These are phyloP conservation scores for Dermolepida albohirtum DNA, from an alignment of 2,888 invertebrate genomes.

Conservation along the genomic window DNA sequence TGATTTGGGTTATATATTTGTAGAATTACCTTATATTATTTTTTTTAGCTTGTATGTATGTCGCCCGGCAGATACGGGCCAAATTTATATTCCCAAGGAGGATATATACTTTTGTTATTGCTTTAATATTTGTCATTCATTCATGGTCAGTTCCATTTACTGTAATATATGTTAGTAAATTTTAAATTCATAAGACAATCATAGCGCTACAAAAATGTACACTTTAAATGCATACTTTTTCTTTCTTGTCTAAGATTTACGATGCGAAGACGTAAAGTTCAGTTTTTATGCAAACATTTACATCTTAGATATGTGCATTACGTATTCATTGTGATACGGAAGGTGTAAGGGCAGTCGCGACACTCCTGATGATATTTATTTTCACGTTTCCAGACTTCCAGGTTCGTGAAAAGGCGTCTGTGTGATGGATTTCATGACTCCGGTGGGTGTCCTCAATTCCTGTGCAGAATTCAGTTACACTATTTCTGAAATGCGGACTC, in stretches of 20 bases:
- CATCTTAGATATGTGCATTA: constrained; percentile 56
- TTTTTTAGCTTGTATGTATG: too few species aligned
- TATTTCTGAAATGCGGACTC: constrained; percentile 26
- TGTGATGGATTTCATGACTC: constrained; percentile 65
- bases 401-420: constrained; percentile 60
- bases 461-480: constrained; percentile 61
- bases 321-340: constrained; percentile 58
- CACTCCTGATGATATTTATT: constrained; percentile 60
- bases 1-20: too few species aligned
- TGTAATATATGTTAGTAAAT: too few species aligned
- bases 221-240: constrained; percentile 9
- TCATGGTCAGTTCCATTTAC: too few species aligned
- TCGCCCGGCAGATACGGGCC: too few species aligned
- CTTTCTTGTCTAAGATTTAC: constrained; percentile 16
- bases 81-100: too few species aligned
- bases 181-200: background rate
- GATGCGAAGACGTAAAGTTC: background rate
- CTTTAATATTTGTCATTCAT: too few species aligned
- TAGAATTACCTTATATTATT: too few species aligned
- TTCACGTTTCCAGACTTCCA: constrained; percentile 43
- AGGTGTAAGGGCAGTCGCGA: constrained; percentile 52
- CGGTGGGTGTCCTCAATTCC: constrained; percentile 63
- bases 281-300: constrained; percentile 47
- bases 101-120: too few species aligned
- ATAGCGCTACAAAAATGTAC: too few species aligned